Evolutionary conservation across 1,140 invertebrate genomes (phyloP).

Genomic region (Zaprionus davidi): DNA sequence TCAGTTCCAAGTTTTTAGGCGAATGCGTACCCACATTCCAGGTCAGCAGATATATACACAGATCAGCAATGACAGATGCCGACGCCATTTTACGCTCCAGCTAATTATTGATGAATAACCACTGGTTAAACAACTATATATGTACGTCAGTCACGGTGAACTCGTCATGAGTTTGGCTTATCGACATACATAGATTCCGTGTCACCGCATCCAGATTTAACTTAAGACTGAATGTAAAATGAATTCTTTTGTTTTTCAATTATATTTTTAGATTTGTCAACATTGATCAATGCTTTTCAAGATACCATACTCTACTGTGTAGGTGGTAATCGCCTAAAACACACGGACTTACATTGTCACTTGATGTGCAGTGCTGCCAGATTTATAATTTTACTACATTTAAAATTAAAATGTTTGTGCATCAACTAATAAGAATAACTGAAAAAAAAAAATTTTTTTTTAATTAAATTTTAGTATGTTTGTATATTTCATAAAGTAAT

Average conservation of each 20-base stretch:
- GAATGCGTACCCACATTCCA: slow-evolving; percentile 93
- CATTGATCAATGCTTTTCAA: slow-evolving; percentile 1
- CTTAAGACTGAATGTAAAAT: neutral
- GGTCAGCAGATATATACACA: slow-evolving; percentile 90
- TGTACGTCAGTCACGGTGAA: slow-evolving; percentile 41
- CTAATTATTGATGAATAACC: slow-evolving; percentile 65
- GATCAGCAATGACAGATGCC: slow-evolving; percentile 64
- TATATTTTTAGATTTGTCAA: slow-evolving; percentile 34
- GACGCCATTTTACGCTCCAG: slow-evolving; percentile 45
- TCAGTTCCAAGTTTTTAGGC: slow-evolving; percentile 88
- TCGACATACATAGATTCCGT: slow-evolving; percentile 5
- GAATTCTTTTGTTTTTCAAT: neutral
- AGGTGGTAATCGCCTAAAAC: slow-evolving; percentile 18
- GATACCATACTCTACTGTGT: neutral
- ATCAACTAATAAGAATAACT: neutral
- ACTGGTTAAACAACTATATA: slow-evolving; percentile 45
- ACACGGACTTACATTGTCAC: slow-evolving; percentile 16
- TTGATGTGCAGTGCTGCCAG: slow-evolving; percentile 27
- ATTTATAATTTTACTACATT: slow-evolving; percentile 5
- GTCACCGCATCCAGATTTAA: slow-evolving; percentile 12
- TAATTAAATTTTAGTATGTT: too few relatives aligned
- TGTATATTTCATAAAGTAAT: too few relatives aligned
- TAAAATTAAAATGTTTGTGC: neutral
- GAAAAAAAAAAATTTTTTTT: too few relatives aligned
- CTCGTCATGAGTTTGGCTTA: slow-evolving; percentile 9